A percentile compares a stretch with the other conserved stretches of the same genome.
These are phyloP conservation scores for Hemichromis elongatus DNA, from an alignment of 2,113 vertebrate genomes.

Conservation along the genomic window DNA sequence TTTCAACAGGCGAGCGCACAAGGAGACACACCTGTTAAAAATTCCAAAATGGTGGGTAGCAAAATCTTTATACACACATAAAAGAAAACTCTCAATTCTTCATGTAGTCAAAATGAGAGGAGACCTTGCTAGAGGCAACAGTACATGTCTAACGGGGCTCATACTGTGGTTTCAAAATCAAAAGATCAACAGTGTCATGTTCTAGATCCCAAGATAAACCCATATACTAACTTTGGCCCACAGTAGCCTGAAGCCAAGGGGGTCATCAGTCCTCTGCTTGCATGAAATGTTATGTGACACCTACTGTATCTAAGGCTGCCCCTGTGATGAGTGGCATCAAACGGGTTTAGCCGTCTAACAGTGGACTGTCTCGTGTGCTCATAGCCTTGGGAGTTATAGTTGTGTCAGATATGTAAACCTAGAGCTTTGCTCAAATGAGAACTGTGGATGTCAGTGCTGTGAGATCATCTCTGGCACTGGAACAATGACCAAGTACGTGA, in stretches of 20 bases:
- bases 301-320: slow-evolving; percentile 25
- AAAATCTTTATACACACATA: background rate
- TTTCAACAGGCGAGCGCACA: background rate
- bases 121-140: slow-evolving; percentile 19
- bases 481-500: slow-evolving; percentile 37
- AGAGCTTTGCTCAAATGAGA: slow-evolving; percentile 36
- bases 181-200: slow-evolving; percentile 66
- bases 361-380: slow-evolving; percentile 17
- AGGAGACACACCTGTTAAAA: background rate
- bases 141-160: slow-evolving; percentile 13
- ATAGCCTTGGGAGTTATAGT: slow-evolving; percentile 25
- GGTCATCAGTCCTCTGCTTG: slow-evolving; percentile 48
- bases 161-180: slow-evolving; percentile 37
- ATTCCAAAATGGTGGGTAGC: background rate
- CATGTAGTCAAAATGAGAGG: background rate
- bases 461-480: slow-evolving; percentile 54
- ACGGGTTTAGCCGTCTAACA: slow-evolving; percentile 48
- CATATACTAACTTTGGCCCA: slow-evolving; percentile 51
- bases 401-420: slow-evolving; percentile 52
- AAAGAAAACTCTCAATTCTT: slow-evolving; percentile 20
- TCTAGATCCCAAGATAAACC: slow-evolving; percentile 44
- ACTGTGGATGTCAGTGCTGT: slow-evolving; percentile 27
- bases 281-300: slow-evolving; percentile 53
- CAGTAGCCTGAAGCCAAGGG: slow-evolving; percentile 17
- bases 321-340: slow-evolving; percentile 39